Percentiles rank a stretch among this genome's conserved stretches.
phyloP scores from a whole-genome alignment of 2,797 vertebrate genomes.

The Lycodopsis pacificus region DNA sequence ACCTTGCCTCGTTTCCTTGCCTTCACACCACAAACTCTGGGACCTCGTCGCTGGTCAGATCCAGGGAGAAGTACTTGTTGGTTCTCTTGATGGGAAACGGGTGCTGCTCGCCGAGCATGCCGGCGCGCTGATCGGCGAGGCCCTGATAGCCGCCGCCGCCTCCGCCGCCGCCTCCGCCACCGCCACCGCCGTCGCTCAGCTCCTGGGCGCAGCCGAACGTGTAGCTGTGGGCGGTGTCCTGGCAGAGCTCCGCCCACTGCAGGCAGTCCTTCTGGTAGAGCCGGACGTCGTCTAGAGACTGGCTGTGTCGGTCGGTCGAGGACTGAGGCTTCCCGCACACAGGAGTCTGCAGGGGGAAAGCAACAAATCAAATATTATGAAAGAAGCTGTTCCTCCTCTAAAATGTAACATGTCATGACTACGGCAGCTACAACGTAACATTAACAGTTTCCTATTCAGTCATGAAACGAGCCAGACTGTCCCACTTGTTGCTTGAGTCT shows the following conservation, averaged over 20 bases:
- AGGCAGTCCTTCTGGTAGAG: slow-evolving; percentile 96
- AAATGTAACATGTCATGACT: not conserved
- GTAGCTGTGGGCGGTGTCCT: slow-evolving; percentile 98
- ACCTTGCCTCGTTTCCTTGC: not conserved
- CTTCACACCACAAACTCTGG: slow-evolving; percentile 96
- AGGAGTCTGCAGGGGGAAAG: slow-evolving; percentile 79
- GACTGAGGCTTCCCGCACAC: slow-evolving; percentile 91
- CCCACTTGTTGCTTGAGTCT: not conserved
- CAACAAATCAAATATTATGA: slow-evolving; percentile 15
- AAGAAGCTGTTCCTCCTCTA: not conserved
- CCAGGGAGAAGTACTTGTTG: slow-evolving; percentile 98
- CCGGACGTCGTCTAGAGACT: slow-evolving; percentile 96
- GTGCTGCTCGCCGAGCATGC: slow-evolving; percentile 87
- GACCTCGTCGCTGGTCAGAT: slow-evolving; percentile 94
- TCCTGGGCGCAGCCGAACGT: slow-evolving; percentile 95
- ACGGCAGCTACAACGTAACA: not conserved
- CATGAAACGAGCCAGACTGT: not conserved
- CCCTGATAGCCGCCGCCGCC: slow-evolving; percentile 85
- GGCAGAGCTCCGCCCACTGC: slow-evolving; percentile 93
- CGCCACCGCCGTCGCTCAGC: slow-evolving; percentile 82
- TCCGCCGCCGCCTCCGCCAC: slow-evolving; percentile 63
- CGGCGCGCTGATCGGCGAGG: slow-evolving; percentile 90
- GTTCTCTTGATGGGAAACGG: slow-evolving; percentile 93
- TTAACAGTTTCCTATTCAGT: not conserved
- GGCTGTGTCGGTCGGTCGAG: slow-evolving; percentile 95